Conservation (phyloP, 1,140 invertebrate genomes). For the Pseudoatta argentina region DNA sequence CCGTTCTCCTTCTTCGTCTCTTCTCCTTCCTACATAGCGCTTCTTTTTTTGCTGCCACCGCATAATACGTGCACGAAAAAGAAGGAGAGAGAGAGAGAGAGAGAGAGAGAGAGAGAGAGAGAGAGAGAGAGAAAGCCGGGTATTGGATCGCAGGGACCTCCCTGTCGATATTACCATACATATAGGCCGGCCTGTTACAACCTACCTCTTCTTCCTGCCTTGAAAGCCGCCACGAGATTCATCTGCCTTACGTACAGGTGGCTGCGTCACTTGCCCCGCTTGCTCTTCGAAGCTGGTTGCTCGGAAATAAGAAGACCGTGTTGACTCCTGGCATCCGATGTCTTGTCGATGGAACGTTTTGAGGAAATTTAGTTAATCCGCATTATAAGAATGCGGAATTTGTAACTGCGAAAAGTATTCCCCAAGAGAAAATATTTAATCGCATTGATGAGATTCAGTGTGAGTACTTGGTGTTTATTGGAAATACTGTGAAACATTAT, state of each 20-base stretch:
- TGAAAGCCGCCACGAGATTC: constrained; percentile 74
- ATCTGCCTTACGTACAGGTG: constrained; percentile 78
- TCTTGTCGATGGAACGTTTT: constrained; percentile 11
- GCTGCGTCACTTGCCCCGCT: constrained; percentile 64
- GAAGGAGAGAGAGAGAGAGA: constrained; percentile 8
- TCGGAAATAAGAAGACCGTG: constrained; percentile 50
- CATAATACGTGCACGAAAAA: constrained; percentile 70
- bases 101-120: background rate
- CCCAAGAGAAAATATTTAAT: background rate
- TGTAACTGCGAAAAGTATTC: background rate
- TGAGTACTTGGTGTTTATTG: background rate
- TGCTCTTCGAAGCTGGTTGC: constrained; percentile 48
- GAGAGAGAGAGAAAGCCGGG: constrained; percentile 42
- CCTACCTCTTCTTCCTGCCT: constrained; percentile 73
- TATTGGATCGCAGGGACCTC: constrained; percentile 75
- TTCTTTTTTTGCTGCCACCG: constrained; percentile 72
- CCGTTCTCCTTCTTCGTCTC: constrained; percentile 30
- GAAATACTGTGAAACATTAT: background rate
- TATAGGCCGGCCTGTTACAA: constrained; percentile 79
- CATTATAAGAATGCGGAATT: background rate
- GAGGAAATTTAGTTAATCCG: constrained; percentile 5
- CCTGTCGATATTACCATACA: constrained; percentile 82
- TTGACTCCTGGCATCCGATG: constrained; percentile 33
- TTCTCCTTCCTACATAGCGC: constrained; percentile 31
- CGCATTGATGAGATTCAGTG: background rate